These are phyloP conservation scores for Crotalus horridus DNA, from an alignment of 2,113 vertebrate species.

Conservation along the genomic window DNA sequence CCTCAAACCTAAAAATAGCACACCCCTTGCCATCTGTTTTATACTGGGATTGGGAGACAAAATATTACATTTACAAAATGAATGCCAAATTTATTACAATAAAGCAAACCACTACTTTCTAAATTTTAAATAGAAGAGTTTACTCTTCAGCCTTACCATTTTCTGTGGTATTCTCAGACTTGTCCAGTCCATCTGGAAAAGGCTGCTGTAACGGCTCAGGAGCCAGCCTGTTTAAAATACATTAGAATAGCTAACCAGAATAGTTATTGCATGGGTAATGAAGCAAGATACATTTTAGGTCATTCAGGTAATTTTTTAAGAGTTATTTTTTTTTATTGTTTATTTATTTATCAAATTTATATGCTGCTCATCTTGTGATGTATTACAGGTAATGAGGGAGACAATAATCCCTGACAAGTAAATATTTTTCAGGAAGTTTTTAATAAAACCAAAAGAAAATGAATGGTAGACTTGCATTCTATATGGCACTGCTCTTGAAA, in stretches of 20 bases:
- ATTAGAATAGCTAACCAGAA: not conserved
- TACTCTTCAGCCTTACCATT: not conserved
- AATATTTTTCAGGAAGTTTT: not conserved
- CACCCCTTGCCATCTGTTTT: not conserved
- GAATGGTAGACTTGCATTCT: not conserved
- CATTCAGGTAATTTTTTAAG: not conserved
- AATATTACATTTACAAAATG: not conserved
- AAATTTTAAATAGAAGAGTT: not conserved
- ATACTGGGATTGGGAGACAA: not conserved
- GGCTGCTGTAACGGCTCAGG: slow-evolving; percentile 48
- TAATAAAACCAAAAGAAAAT: not conserved
- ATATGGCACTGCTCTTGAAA: not conserved
- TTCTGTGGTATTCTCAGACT: not conserved
- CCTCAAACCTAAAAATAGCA: not conserved
- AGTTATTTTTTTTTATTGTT: not conserved
- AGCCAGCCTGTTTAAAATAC: slow-evolving; percentile 46
- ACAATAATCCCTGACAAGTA: not conserved
- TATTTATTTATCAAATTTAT: not conserved
- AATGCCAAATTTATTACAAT: not conserved
- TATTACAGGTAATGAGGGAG: not conserved
- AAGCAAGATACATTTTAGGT: not conserved
- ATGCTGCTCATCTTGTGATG: not conserved
- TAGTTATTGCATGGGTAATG: not conserved
- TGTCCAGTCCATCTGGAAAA: slow-evolving; percentile 58
- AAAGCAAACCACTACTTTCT: not conserved